Base-by-base conservation (phyloP, 2,113 vertebrate genomes). In the Coryphaenoides rupestris region DNA sequence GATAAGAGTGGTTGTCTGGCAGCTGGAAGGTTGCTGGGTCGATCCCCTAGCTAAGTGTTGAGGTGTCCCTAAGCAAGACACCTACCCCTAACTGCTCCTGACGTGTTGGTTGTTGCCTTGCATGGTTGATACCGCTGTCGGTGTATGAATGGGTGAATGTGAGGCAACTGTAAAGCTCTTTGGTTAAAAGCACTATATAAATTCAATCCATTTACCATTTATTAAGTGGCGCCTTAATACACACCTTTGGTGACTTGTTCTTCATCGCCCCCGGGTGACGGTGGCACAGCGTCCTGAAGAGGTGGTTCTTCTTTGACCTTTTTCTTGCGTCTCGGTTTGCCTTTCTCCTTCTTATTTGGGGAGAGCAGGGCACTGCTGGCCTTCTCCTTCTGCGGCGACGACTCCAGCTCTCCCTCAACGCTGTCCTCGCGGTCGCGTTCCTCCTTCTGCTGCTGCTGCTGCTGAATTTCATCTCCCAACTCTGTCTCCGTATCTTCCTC, bases 251-350 rank as follows among this genome's bases (percentile, higher is more conserved):
- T 63, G 0, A 58, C 45, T 47, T 74, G 81, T 28, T 84, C 58
- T 0, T 84, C 77, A 2, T 78, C 80, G 17, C 72, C 66, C 15
- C 13, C 47, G 0, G 19, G 68, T 1, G 77, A 77, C 21, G 88
- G 80, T n/a, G 71, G 63, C 6, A 19, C n/a, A n/a, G n/a, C 19
- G 16, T 75, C 68, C 24, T 12, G 33, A 40, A 40, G 6, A 10
- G 58, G n/a, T 0, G 53, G 78, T 57, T 90, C 86, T 21, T 90
- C 79, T 62, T 84, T 89, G 33, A 84, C 83, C 50, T 78, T 87
- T 1, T 65, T 40, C 71, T 82, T 90, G 61, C 63, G 54, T 66
- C 33, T 40, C 9, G 13, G 33, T 84, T 88, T 1, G 67, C 26
- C 77, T 84, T 89, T 17, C 52, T 40, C 45, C 28, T 69, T 75